Evolutionary conservation across 1,140 invertebrate species (phyloP).

Genomic region (Gonioctena quinquepunctata): DNA sequence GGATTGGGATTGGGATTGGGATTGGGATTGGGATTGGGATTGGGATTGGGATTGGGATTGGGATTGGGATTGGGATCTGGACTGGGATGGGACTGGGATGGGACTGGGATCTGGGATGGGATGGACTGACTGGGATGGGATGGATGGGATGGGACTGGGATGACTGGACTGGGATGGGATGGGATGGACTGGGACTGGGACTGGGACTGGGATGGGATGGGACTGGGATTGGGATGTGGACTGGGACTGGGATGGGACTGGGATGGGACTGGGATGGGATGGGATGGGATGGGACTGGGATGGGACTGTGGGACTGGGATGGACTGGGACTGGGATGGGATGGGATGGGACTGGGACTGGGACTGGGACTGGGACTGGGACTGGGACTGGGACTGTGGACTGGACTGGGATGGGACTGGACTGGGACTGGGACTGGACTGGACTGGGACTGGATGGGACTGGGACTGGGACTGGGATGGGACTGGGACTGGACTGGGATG

Average conservation of each 20-base stretch:
- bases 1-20: background rate
- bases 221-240: background rate
- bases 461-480: background rate
- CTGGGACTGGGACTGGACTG: background rate
- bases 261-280: too few relatives aligned
- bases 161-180: background rate
- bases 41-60: background rate
- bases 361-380: too few relatives aligned
- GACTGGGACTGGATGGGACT: background rate
- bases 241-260: background rate
- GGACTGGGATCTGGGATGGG: background rate
- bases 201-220: background rate
- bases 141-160: background rate
- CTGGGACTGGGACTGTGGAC: background rate
- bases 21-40: background rate
- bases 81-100: background rate
- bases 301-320: too few relatives aligned
- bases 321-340: background rate
- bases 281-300: too few relatives aligned
- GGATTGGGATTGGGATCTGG: background rate
- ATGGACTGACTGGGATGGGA: too few relatives aligned
- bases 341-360: too few relatives aligned
- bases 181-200: background rate
- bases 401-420: background rate
- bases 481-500: background rate